Evolutionary conservation across 2,888 invertebrate species (phyloP), one percentile per base, ranked within the genome.

Genomic region (Mimas tiliae): DNA sequence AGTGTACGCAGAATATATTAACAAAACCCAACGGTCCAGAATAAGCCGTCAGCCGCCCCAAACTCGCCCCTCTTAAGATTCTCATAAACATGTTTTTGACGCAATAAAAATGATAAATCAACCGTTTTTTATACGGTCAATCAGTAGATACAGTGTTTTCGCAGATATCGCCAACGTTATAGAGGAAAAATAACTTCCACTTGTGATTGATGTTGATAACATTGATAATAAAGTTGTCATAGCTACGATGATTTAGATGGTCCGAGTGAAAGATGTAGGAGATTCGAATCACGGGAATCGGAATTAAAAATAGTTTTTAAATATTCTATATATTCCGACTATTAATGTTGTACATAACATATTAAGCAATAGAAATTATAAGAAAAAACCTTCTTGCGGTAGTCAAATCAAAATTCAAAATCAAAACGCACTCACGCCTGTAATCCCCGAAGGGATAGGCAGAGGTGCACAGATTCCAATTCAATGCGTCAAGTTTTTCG

Each of bases 91-190:
- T 94, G 94, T 94, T 94, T 94, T 94, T 93, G 89, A 88, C 84
- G 90, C 92, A 91, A 92, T 94, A 93, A 93, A 94, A 93, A 93
- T 92, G 93, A 93, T 92, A 92, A 93, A 94, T 94, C 92, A 91
- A 89, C 88, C 81, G 84, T 92, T 94, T 93, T 93, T 94, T 94
- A 93, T 94, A 89, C 89, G 92, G 91, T 91, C 93, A 94, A 94
- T 94, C 94, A 93, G 90, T 86, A 86, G 88, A 91, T 90, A 91
- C 86, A 85, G 86, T 83, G 83, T 86, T 89, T 88, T 87, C 77
- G 79, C 80, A 87, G 79, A 79, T 77, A 63, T 21, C 16, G 3
- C 33, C 8, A 11, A 34, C 42, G 51, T 65, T 62, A 58, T 48
- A 3, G n/a, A 11, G 38, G 38, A 64, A 64, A 47, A 64, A 53